phyloP scores from a whole-genome alignment of 2,888 invertebrate species.

The Tetragonula carbonaria region DNA sequence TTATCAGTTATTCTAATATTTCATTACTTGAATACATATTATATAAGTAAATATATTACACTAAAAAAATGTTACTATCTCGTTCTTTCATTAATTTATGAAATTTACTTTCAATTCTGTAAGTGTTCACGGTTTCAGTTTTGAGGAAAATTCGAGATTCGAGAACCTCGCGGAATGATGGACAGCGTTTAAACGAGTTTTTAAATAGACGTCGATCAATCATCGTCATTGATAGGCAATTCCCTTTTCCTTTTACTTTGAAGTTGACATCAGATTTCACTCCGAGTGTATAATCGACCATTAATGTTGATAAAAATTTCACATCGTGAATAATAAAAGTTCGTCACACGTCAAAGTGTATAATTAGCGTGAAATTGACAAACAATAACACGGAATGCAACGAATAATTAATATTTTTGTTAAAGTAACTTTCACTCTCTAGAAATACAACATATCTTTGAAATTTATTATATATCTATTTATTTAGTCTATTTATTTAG shows the following conservation, averaged over 20 bases:
- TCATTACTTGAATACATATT: no score
- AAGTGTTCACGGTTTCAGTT: neutral
- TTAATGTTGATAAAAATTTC: constrained; percentile 25
- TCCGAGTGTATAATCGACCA: neutral
- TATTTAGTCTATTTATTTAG: no score
- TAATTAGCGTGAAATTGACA: neutral
- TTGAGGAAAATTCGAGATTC: constrained; percentile 13
- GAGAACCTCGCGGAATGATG: constrained; percentile 34
- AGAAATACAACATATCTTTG: no score
- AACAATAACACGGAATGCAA: no score
- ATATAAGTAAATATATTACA: no score
- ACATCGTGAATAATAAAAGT: neutral
- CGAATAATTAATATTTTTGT: no score
- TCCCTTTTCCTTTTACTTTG: constrained; percentile 37
- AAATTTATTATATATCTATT: no score
- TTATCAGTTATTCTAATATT: no score
- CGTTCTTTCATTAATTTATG: no score
- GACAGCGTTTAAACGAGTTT: constrained; percentile 64
- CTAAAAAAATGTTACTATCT: no score
- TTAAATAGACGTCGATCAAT: constrained; percentile 62
- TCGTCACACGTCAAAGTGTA: neutral
- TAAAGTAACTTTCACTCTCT: no score
- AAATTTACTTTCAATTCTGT: no score
- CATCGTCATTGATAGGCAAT: constrained; percentile 51
- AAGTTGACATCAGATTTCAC: constrained; percentile 34